Evolutionary conservation across 1,140 invertebrate species (phyloP).

Genomic region (Lithobius niger): DNA sequence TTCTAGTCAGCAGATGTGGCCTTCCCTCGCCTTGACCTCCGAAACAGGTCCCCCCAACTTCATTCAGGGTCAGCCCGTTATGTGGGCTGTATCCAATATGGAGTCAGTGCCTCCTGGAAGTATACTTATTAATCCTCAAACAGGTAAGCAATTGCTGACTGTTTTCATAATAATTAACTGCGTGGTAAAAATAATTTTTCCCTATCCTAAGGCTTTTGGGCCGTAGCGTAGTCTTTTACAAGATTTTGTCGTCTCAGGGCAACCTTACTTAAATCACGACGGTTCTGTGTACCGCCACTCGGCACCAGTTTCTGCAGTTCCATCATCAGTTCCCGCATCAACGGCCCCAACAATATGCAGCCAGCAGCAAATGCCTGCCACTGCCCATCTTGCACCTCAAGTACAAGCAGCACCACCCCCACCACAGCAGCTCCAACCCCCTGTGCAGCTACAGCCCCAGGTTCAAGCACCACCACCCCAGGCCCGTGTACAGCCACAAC

Average conservation of each 20-base stretch:
- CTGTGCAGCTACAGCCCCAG: background rate
- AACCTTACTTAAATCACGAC: conserved; percentile 49
- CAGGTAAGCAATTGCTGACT: conserved; percentile 34
- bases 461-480: conserved; percentile 8
- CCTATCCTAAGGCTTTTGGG: background rate
- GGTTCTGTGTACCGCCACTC: conserved; percentile 53
- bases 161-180: background rate
- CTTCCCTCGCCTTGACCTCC: background rate
- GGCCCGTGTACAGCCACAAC: conserved; percentile 8
- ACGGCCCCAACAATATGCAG: conserved; percentile 5
- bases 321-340: conserved; percentile 19
- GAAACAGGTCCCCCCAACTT: background rate
- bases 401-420: background rate
- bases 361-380: background rate
- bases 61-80: conserved; percentile 32
- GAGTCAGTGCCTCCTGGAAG: conserved; percentile 66
- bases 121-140: conserved; percentile 65
- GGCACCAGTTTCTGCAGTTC: conserved; percentile 6
- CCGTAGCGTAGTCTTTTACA: background rate
- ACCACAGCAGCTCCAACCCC: background rate
- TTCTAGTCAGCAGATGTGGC: conserved; percentile 6
- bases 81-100: conserved; percentile 74
- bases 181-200: background rate
- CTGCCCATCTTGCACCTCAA: background rate
- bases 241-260: conserved; percentile 27